Evolutionary conservation across 2,888 invertebrate species (phyloP), one percentile per base, ranked within the genome.

Genomic region (Lordiphosa andalusiaca): DNA sequence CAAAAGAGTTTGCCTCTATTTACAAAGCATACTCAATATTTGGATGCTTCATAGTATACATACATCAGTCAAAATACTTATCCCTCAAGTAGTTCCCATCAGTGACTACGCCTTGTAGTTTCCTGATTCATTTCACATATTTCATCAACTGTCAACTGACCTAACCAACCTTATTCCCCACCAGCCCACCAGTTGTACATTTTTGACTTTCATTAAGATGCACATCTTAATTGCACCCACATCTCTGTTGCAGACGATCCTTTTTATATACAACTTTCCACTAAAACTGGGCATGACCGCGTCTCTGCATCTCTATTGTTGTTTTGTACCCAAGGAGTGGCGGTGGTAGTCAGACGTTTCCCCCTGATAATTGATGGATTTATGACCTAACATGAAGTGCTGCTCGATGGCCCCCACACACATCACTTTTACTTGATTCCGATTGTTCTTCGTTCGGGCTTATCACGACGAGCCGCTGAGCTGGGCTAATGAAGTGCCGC

Each of bases 291-390:
- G 42, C 25, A 36, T 33, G 33, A 44, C 44, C 16, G 30, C 16
- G 30, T 16, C 44, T 47, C 21, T 47, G 16, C 46, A 47, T 47
- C 36, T 44, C 44, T 44, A 44, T 44, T 44, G 30, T 44, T 42
- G 13, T 12, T 10, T 33, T 10, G 10, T 33, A 10, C 44, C 5
- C 16, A 10, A 44, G 44, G 44, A 44, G 44, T 44, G 44, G 44
- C 30, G 2, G 19, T 42, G 42, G 30, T 13, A 13, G 42, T 13
- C 12, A 13, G 42, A 12, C 42, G 19, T 50, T 44, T 60, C 60
- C 46, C 46, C 51, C 48, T 16, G 62, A 57, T 67, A 67, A 67
- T 67, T 67, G 62, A 67, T 58, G 67, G 62, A 62, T 67, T 62
- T 67, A 67, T 52, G 62, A 41, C 48, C 54, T 35, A 42, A 46